Conservation (phyloP, 2,797 vertebrate species). For the Nothura maculosa region DNA sequence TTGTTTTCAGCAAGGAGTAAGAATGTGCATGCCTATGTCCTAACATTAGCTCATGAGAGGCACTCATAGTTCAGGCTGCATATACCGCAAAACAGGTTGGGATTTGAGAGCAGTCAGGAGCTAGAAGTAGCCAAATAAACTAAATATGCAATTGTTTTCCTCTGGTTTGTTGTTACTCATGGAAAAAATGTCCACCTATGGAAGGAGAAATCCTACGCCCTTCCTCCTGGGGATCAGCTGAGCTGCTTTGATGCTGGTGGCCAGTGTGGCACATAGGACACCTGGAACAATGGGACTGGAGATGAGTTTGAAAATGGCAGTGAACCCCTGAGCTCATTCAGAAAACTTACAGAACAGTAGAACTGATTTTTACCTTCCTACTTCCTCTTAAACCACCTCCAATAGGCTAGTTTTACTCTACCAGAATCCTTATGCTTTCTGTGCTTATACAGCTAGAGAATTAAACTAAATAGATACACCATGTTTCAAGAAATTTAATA, state of each 20-base stretch:
- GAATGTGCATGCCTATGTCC: background rate
- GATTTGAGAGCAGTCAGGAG: background rate
- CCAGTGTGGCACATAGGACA: background rate
- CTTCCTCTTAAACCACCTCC: background rate
- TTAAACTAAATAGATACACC: background rate
- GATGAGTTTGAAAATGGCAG: background rate
- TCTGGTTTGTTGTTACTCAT: background rate
- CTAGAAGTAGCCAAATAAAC: background rate
- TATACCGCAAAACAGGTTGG: background rate
- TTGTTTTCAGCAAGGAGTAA: background rate
- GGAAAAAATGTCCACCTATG: background rate
- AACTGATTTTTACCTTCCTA: background rate
- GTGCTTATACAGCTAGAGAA: background rate
- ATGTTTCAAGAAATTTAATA: background rate
- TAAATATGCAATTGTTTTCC: background rate
- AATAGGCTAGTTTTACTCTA: background rate
- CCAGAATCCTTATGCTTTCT: background rate
- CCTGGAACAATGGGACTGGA: rapidly evolving
- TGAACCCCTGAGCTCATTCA: background rate
- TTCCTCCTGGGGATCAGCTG: background rate
- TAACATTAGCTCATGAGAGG: background rate
- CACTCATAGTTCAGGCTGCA: background rate
- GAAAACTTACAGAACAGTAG: background rate
- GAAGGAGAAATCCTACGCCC: background rate
- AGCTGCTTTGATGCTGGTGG: background rate